A percentile compares a stretch with the other conserved stretches of the same genome.
phyloP scores from a whole-genome alignment of 2,113 vertebrate genomes.

The Leucopsar rothschildi region DNA sequence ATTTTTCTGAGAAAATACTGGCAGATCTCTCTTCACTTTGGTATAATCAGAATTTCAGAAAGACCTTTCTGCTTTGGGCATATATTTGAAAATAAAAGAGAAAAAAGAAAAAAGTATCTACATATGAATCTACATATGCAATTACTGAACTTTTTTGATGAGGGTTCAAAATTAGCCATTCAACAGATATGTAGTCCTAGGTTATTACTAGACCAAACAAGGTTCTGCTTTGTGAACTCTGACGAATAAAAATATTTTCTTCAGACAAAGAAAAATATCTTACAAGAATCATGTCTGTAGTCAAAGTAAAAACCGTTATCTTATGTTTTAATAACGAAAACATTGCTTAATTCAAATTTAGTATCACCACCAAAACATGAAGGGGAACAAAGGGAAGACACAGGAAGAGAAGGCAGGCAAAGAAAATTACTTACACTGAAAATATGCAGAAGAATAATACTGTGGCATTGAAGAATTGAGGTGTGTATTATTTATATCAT shows the following conservation, averaged over 20 bases:
- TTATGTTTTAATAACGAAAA: background rate
- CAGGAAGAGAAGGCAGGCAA: background rate
- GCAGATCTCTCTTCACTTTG: background rate
- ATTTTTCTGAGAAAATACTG: background rate
- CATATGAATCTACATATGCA: background rate
- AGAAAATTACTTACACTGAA: background rate
- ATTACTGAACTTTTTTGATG: background rate
- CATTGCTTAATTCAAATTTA: background rate
- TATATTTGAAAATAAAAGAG: background rate
- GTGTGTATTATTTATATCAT: background rate
- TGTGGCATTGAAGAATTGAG: background rate
- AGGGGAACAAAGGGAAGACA: background rate
- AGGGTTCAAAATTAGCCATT: background rate
- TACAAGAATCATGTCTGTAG: background rate
- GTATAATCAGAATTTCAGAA: background rate
- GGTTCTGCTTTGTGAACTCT: background rate
- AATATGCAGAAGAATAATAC: background rate
- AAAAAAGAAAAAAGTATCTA: background rate
- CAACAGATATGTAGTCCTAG: background rate
- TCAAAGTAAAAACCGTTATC: background rate
- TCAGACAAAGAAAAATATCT: background rate
- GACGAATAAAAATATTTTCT: background rate
- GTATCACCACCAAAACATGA: background rate
- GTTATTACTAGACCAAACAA: background rate
- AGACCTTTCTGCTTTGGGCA: background rate